Percentiles rank a stretch among this genome's conserved stretches.
Conservation (phyloP, 2,797 vertebrate genomes). For the Mastacembelus armatus region DNA sequence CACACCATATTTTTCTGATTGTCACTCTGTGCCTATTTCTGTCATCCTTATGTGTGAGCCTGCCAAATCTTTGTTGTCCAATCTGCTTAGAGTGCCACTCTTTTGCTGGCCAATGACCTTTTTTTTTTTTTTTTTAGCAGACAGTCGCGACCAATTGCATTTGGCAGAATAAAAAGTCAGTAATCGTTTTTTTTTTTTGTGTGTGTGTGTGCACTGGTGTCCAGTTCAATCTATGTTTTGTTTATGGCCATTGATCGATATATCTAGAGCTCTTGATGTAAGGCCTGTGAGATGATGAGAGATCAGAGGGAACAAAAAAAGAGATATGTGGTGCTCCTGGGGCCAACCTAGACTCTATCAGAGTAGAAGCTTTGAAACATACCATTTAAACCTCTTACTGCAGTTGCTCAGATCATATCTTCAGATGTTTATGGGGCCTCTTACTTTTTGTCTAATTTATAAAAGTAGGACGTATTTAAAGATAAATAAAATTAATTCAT, state of each 20-base stretch:
- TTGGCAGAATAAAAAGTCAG: slow-evolving; percentile 36
- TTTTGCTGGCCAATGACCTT: slow-evolving; percentile 25
- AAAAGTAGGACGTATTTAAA: not conserved
- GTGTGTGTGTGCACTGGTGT: slow-evolving; percentile 51
- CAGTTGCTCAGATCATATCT: not conserved
- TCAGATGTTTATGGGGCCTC: not conserved
- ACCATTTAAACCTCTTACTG: slow-evolving; percentile 31
- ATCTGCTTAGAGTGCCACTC: slow-evolving; percentile 12
- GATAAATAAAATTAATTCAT: not conserved
- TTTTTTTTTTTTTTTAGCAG: slow-evolving; percentile 9
- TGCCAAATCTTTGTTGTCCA: slow-evolving; percentile 31
- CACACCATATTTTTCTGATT: slow-evolving; percentile 28
- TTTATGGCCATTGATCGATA: slow-evolving; percentile 78
- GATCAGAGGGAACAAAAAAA: slow-evolving; percentile 67
- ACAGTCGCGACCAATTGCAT: slow-evolving; percentile 18
- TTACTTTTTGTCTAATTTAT: not conserved
- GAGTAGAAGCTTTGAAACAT: slow-evolving; percentile 44
- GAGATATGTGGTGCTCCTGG: slow-evolving; percentile 58
- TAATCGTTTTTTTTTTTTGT: slow-evolving; percentile 62
- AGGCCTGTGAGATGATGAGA: slow-evolving; percentile 73
- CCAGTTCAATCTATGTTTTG: slow-evolving; percentile 77
- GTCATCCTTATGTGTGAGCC: slow-evolving; percentile 22
- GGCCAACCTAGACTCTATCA: slow-evolving; percentile 32
- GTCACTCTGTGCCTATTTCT: slow-evolving; percentile 21
- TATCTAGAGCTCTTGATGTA: slow-evolving; percentile 72